Evolutionary conservation across 2,888 invertebrate species (phyloP).

Genomic region (Drosophila neotestacea): DNA sequence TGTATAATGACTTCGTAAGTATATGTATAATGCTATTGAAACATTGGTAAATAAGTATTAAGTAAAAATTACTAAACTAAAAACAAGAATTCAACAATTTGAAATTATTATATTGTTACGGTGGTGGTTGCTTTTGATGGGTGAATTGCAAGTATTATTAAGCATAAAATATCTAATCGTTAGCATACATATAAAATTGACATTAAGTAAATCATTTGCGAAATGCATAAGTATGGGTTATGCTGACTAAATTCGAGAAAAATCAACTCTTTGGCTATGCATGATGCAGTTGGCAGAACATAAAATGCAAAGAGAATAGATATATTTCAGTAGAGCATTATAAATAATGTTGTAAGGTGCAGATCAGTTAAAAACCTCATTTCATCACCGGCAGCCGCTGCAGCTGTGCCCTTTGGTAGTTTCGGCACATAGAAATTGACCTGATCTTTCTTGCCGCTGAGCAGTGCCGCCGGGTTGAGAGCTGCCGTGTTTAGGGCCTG

Average conservation of each 20-base stretch:
- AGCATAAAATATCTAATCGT: constrained; percentile 3
- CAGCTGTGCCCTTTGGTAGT: constrained; percentile 74
- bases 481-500: constrained; percentile 80
- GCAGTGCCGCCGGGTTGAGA: constrained; percentile 77
- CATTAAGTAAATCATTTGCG: constrained; percentile 26
- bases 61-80: too few relatives aligned
- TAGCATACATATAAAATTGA: constrained; percentile 24
- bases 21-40: too few relatives aligned
- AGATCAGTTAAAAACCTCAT: constrained; percentile 79
- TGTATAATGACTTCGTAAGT: too few relatives aligned
- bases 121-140: not conserved
- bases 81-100: too few relatives aligned
- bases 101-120: not conserved
- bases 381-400: constrained; percentile 62
- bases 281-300: constrained; percentile 53
- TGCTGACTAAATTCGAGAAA: constrained; percentile 30
- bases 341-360: constrained; percentile 28
- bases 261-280: constrained; percentile 42
- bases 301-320: constrained; percentile 55
- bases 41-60: too few relatives aligned
- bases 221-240: constrained; percentile 29
- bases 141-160: constrained; percentile 2
- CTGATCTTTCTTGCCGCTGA: constrained; percentile 82
- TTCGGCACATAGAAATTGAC: constrained; percentile 83
- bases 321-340: constrained; percentile 21